Conservation (phyloP, 2,888 invertebrate species). For the Trisateles emortualis region DNA sequence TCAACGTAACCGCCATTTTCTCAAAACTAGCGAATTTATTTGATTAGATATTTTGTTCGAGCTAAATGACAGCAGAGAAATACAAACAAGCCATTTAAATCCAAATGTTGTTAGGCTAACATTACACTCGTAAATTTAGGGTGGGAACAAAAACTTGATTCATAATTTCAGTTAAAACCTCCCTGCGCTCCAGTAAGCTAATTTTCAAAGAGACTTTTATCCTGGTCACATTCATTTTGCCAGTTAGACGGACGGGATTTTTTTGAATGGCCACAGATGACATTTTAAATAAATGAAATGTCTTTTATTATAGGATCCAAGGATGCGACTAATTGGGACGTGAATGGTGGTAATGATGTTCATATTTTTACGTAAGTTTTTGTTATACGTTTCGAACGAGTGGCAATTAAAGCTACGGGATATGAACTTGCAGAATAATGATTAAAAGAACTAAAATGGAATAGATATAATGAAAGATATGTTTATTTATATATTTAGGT, state of each 20-base stretch:
- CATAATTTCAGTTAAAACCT: slow-evolving; percentile 64
- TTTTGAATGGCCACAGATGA: slow-evolving; percentile 52
- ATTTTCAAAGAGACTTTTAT: slow-evolving; percentile 70
- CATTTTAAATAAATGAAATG: slow-evolving; percentile 66
- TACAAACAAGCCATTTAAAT: slow-evolving; percentile 48
- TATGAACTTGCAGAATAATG: too few species aligned
- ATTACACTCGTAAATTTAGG: slow-evolving; percentile 42
- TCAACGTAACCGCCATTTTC: slow-evolving; percentile 27
- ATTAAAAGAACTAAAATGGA: too few species aligned
- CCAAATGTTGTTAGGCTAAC: slow-evolving; percentile 45
- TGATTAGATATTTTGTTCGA: slow-evolving; percentile 35
- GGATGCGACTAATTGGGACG: slow-evolving; percentile 62
- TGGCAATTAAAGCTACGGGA: slow-evolving; percentile 13
- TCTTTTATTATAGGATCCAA: slow-evolving; percentile 55
- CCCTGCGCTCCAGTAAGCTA: slow-evolving; percentile 59
- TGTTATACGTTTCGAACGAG: slow-evolving; percentile 6
- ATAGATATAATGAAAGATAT: too few species aligned
- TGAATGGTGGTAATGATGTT: slow-evolving; percentile 57
- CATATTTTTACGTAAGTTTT: slow-evolving; percentile 28
- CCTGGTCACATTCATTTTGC: slow-evolving; percentile 63
- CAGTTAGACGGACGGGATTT: slow-evolving; percentile 53
- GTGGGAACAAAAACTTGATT: slow-evolving; percentile 67
- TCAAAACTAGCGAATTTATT: slow-evolving; percentile 40
- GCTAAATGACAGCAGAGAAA: slow-evolving; percentile 39
- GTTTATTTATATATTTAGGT: too few species aligned